These are phyloP conservation scores for Nebria salina DNA, from an alignment of 2,888 invertebrate genomes.

Conservation along the genomic window DNA sequence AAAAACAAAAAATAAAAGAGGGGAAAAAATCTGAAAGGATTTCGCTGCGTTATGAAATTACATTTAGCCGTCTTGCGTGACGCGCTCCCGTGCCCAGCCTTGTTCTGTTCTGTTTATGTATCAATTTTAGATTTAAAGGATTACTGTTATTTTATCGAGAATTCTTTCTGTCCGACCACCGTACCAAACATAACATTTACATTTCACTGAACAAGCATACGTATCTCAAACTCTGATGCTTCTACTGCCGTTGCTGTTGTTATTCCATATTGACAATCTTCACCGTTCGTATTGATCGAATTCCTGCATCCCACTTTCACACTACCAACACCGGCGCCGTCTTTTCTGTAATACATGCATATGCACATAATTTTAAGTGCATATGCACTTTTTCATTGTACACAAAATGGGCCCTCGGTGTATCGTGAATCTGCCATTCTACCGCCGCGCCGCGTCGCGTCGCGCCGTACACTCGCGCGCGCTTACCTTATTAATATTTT, in stretches of 20 bases:
- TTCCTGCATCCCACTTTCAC: not conserved
- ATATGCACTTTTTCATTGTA: slow-evolving; percentile 12
- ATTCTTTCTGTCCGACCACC: slow-evolving; percentile 22
- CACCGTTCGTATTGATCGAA: slow-evolving; percentile 21
- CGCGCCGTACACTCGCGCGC: not conserved
- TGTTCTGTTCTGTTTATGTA: slow-evolving; percentile 33
- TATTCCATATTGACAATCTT: slow-evolving; percentile 17
- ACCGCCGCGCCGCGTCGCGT: not conserved
- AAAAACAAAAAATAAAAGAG: slow-evolving; percentile 35
- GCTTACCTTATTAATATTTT: slow-evolving; percentile 11
- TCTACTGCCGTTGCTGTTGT: not conserved
- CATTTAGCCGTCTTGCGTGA: slow-evolving; percentile 37
- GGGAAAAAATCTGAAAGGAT: slow-evolving; percentile 27
- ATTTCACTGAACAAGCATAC: slow-evolving; percentile 26
- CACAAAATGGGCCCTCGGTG: slow-evolving; percentile 12
- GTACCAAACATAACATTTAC: slow-evolving; percentile 22
- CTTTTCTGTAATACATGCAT: not conserved
- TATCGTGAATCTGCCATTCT: slow-evolving; percentile 13
- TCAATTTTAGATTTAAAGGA: slow-evolving; percentile 40
- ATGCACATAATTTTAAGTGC: slow-evolving; percentile 18
- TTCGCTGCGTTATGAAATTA: slow-evolving; percentile 43
- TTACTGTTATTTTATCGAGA: slow-evolving; percentile 41
- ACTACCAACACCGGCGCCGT: not conserved
- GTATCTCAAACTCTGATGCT: not conserved
- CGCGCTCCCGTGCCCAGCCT: not conserved